Conservation (phyloP, 1,140 invertebrate species). For the Stegodyphus mimosarum region DNA sequence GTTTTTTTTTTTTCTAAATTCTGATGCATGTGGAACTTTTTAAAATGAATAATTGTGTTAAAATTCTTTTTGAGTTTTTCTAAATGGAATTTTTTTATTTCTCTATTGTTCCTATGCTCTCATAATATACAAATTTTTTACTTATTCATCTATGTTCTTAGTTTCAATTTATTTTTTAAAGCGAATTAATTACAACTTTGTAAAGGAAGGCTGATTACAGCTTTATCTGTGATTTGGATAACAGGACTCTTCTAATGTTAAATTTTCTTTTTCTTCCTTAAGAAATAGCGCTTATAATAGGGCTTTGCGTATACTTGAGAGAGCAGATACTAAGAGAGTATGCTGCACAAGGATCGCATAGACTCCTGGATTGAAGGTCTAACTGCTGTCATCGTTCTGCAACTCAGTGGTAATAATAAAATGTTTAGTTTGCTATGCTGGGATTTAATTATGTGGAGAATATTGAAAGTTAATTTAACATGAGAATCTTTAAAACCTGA, state of each 20-base stretch:
- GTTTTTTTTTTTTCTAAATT: too few species aligned
- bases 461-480: slow-evolving; percentile 49
- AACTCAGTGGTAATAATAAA: slow-evolving; percentile 55
- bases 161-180: not conserved
- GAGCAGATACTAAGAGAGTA: slow-evolving; percentile 26
- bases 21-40: not conserved
- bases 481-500: not conserved
- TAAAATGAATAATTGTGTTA: not conserved
- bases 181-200: not conserved
- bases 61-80: not conserved
- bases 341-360: slow-evolving; percentile 21
- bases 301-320: slow-evolving; percentile 42
- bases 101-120: not conserved
- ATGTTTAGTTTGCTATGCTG: slow-evolving; percentile 59
- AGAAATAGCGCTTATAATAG: slow-evolving; percentile 55
- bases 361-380: slow-evolving; percentile 8
- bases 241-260: slow-evolving; percentile 41
- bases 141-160: too few species aligned
- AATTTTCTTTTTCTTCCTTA: slow-evolving; percentile 60
- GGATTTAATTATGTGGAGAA: slow-evolving; percentile 62
- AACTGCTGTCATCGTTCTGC: slow-evolving; percentile 20
- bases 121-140: not conserved
- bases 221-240: slow-evolving; percentile 35
- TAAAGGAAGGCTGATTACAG: slow-evolving; percentile 62
- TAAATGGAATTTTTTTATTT: not conserved